phyloP scores from a whole-genome alignment of 2,113 vertebrate species.

The Bettongia penicillata region DNA sequence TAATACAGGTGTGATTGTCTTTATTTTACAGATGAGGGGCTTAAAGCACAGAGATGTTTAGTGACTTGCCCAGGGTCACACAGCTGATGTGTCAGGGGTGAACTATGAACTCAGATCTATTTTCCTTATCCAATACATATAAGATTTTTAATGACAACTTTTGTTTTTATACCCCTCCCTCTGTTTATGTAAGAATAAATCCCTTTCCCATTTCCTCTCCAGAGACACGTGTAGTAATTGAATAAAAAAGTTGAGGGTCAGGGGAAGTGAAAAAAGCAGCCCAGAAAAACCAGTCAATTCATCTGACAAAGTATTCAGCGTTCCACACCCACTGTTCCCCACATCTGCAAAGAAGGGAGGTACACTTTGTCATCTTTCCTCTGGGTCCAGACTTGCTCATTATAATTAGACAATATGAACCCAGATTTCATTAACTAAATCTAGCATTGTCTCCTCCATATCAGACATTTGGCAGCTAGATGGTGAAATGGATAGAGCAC shows the following conservation, averaged over 20 bases:
- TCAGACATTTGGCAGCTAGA: background rate
- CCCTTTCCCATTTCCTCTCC: background rate
- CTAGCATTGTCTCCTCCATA: background rate
- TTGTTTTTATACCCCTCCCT: background rate
- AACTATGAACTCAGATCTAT: background rate
- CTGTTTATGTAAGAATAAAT: background rate
- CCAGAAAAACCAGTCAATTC: background rate
- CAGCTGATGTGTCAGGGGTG: background rate
- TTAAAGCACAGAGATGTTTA: background rate
- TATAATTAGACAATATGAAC: background rate
- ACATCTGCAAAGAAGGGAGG: background rate
- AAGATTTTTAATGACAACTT: background rate
- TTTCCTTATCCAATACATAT: background rate
- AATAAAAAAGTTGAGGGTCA: background rate
- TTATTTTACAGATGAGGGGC: background rate
- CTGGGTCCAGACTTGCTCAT: background rate
- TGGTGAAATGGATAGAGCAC: background rate
- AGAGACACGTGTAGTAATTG: background rate
- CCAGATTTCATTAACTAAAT: background rate
- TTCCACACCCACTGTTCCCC: background rate
- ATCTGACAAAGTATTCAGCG: background rate
- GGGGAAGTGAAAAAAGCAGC: background rate
- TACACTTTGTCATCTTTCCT: too few relatives aligned
- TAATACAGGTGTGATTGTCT: background rate
- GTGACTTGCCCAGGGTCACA: background rate